Evolutionary conservation across 2,888 invertebrate species (phyloP).

Genomic region (Oxystoma pomonae): DNA sequence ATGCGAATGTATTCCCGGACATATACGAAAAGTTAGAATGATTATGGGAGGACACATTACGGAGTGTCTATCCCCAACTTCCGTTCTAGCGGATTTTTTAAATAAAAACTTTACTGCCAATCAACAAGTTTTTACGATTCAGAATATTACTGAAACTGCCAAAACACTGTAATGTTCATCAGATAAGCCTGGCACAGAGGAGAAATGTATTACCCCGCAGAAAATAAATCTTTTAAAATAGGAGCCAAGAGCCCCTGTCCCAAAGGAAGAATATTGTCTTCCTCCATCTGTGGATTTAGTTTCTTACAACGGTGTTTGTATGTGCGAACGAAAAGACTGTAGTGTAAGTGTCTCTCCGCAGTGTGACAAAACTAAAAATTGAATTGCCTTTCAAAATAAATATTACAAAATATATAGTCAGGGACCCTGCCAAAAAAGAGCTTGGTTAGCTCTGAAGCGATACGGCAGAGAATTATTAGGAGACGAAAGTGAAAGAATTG

Average conservation of each 20-base stretch:
- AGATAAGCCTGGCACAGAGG: too few species aligned
- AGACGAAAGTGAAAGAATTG: slow-evolving; percentile 26
- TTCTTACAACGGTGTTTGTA: slow-evolving; percentile 78
- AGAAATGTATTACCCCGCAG: not conserved
- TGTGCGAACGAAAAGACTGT: slow-evolving; percentile 50
- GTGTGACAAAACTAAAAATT: slow-evolving; percentile 48
- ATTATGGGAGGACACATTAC: slow-evolving; percentile 34
- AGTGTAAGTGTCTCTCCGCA: slow-evolving; percentile 11
- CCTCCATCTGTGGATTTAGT: slow-evolving; percentile 80
- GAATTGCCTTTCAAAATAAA: slow-evolving; percentile 58
- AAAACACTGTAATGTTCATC: too few species aligned
- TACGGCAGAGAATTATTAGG: slow-evolving; percentile 31
- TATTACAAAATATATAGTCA: slow-evolving; percentile 74
- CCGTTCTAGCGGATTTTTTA: slow-evolving; percentile 62
- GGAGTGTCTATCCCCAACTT: slow-evolving; percentile 59
- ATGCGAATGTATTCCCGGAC: slow-evolving; percentile 67
- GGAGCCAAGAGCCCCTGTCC: not conserved
- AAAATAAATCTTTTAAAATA: not conserved
- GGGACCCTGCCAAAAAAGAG: slow-evolving; percentile 70
- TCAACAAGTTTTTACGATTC: too few species aligned
- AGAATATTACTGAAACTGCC: too few species aligned
- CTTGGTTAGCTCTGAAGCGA: slow-evolving; percentile 63
- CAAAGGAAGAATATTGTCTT: slow-evolving; percentile 31
- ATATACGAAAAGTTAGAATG: slow-evolving; percentile 46
- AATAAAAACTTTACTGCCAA: slow-evolving; percentile 46